These are phyloP conservation scores for Cranoglanis bouderius DNA, from an alignment of 2,113 vertebrate genomes.

Conservation along the genomic window DNA sequence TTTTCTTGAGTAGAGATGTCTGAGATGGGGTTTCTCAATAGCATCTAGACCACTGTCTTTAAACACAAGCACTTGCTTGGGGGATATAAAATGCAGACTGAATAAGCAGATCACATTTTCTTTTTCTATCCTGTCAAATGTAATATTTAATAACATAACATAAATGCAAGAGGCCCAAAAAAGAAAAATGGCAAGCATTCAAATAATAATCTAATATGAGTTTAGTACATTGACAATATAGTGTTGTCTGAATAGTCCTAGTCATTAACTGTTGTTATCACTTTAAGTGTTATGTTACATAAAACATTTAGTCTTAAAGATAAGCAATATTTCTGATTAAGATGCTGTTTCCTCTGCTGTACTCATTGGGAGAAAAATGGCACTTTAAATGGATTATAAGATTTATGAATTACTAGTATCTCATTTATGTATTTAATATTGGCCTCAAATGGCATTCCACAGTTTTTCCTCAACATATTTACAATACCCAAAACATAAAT, in stretches of 20 bases:
- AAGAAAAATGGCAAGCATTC: background rate
- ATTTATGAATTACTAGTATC: background rate
- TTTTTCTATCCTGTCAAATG: background rate
- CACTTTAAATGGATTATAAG: background rate
- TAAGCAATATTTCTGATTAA: background rate
- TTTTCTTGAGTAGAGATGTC: background rate
- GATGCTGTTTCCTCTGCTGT: background rate
- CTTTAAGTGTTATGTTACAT: background rate
- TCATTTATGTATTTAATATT: background rate
- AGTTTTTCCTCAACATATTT: background rate
- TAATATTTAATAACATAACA: background rate
- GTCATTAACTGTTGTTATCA: background rate
- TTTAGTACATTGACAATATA: background rate
- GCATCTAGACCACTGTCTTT: background rate
- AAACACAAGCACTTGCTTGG: background rate
- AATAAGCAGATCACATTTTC: background rate
- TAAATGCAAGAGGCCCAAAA: background rate
- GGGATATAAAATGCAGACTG: background rate
- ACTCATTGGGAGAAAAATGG: background rate
- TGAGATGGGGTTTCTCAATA: background rate
- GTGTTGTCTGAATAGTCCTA: background rate
- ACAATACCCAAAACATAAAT: background rate
- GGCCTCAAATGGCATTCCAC: background rate
- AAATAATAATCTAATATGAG: background rate
- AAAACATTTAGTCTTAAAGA: background rate